phyloP scores from a whole-genome alignment of 2,888 invertebrate species.

The Drosophila algonquin region DNA sequence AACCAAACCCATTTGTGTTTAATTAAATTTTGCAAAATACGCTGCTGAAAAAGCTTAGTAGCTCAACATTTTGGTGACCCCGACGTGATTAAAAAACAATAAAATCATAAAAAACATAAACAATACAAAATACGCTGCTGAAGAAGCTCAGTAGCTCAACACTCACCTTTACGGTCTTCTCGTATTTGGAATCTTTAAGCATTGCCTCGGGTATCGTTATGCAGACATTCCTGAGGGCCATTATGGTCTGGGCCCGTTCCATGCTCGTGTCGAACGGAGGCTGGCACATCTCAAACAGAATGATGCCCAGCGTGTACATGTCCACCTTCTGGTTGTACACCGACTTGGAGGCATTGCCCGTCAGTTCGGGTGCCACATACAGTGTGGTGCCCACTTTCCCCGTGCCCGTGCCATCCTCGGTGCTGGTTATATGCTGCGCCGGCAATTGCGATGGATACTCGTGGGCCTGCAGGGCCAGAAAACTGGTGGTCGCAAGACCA shows the following conservation, averaged over 20 bases:
- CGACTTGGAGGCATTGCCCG: conserved; percentile 88
- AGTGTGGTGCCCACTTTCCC: conserved; percentile 96
- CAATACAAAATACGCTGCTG: no score
- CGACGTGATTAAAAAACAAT: no score
- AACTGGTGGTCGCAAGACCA: conserved; percentile 95
- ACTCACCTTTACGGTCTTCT: conserved; percentile 85
- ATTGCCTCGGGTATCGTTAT: conserved; percentile 90
- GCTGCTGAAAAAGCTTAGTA: no score
- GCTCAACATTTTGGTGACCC: no score
- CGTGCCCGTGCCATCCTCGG: conserved; percentile 85
- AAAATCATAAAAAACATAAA: no score
- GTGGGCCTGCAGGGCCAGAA: conserved; percentile 84
- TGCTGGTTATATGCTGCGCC: conserved; percentile 64
- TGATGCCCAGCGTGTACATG: conserved; percentile 94
- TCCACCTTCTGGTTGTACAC: conserved; percentile 95
- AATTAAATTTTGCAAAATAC: no score
- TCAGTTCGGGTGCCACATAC: conserved; percentile 97
- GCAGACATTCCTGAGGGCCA: conserved; percentile 88
- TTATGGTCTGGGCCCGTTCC: conserved; percentile 93
- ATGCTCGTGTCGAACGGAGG: conserved; percentile 92
- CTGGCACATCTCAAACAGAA: conserved; percentile 98
- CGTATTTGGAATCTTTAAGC: conserved; percentile 78
- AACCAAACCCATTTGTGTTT: no score
- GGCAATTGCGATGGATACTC: conserved; percentile 55
- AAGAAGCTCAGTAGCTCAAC: no score